Percentiles rank a stretch among this genome's conserved stretches.
Evolutionary conservation across 2,888 invertebrate genomes (phyloP).

Genomic region (Eilema sororculum): DNA sequence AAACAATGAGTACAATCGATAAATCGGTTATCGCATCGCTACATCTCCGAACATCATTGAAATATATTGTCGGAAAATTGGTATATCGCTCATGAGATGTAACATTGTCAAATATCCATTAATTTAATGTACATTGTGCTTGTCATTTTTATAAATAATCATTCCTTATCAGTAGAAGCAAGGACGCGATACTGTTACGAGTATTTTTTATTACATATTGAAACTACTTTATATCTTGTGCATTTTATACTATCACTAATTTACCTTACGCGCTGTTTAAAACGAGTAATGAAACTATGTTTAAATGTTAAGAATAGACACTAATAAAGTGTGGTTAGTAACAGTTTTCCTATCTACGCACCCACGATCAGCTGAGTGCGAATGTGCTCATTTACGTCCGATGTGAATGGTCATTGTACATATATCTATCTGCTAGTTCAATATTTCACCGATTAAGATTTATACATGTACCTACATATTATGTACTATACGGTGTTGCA

Average conservation of each 20-base stretch:
- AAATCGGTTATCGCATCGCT: conserved; percentile 55
- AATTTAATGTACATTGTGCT: conserved; percentile 49
- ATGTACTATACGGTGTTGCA: background rate
- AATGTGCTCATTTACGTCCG: conserved; percentile 16
- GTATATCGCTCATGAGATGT: conserved; percentile 39
- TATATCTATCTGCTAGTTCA: conserved; percentile 1
- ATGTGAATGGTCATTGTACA: conserved; percentile 6
- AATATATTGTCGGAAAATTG: conserved; percentile 53
- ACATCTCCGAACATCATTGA: conserved; percentile 55
- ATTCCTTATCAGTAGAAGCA: conserved; percentile 72
- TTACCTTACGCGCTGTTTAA: conserved; percentile 15
- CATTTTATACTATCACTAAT: conserved; percentile 38
- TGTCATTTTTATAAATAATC: conserved; percentile 72
- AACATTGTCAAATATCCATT: conserved; percentile 55
- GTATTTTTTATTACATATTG: conserved; percentile 48
- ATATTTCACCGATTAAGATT: background rate
- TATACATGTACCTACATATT: background rate
- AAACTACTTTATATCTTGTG: conserved; percentile 48
- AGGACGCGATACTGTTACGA: conserved; percentile 72
- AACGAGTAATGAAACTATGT: conserved; percentile 3
- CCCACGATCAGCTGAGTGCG: conserved; percentile 33
- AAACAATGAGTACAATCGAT: conserved; percentile 54
- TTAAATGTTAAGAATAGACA: conserved; percentile 21
- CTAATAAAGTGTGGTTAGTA: conserved; percentile 37
- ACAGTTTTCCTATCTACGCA: conserved; percentile 33